These are phyloP conservation scores for Hybos culiciformis DNA, from an alignment of 2,888 invertebrate genomes.

Conservation along the genomic window DNA sequence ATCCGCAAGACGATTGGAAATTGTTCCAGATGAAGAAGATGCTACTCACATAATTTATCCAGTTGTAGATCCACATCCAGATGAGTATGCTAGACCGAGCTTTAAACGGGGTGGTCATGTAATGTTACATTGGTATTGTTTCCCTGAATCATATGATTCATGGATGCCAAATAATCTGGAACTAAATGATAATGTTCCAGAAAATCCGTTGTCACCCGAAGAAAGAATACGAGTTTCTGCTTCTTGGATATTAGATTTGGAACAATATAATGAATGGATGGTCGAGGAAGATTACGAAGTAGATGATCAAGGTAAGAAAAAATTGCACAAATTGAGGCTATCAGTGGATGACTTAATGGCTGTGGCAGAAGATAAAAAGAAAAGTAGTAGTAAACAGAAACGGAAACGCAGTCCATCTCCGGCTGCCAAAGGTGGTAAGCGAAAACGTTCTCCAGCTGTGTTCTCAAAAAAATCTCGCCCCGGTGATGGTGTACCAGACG, in stretches of 20 bases:
- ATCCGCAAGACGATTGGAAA: constrained; percentile 70
- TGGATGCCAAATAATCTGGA: constrained; percentile 47
- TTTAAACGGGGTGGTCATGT: constrained; percentile 68
- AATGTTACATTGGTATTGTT: constrained; percentile 91
- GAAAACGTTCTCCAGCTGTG: constrained; percentile 61
- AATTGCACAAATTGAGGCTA: constrained; percentile 61
- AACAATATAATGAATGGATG: constrained; percentile 98
- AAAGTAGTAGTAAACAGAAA: constrained; percentile 50
- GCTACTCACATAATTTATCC: constrained; percentile 89
- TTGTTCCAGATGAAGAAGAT: constrained; percentile 54
- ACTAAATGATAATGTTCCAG: constrained; percentile 46
- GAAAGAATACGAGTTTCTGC: constrained; percentile 72
- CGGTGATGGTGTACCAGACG: constrained; percentile 62
- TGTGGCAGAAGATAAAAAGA: constrained; percentile 42
- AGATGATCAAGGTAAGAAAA: constrained; percentile 70
- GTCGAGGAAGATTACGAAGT: constrained; percentile 96
- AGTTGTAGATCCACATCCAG: constrained; percentile 68
- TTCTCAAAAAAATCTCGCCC: constrained; percentile 48
- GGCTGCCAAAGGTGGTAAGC: constrained; percentile 62
- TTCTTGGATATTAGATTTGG: constrained; percentile 83
- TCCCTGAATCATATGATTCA: constrained; percentile 85
- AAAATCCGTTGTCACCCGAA: constrained; percentile 45
- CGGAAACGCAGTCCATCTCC: constrained; percentile 85
- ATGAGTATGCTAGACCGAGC: constrained; percentile 81
- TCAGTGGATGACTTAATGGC: constrained; percentile 76